Base-by-base conservation (phyloP, 1,140 invertebrate species). In the Microplitis mediator region DNA sequence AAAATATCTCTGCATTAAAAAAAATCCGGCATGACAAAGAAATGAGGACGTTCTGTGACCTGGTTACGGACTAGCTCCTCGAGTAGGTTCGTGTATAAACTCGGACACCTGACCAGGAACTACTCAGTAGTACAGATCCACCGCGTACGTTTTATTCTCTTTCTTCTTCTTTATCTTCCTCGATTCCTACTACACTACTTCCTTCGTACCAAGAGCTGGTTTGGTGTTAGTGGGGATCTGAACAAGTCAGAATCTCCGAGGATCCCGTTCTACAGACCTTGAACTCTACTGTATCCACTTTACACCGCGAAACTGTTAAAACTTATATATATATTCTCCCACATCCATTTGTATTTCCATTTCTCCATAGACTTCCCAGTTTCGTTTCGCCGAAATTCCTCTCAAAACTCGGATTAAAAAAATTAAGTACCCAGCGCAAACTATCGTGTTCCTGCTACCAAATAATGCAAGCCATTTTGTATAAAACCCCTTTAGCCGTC, bases 91-190 rank as follows among this genome's bases (percentile, higher is more conserved):
- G 23, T 51, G 36, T 71, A 73, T 71, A 75, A 75, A 75, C 74
- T 75, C 74, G 74, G 74, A 75, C 74, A 75, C 74, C 74, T 75
- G 74, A 73, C 71, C 74, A 75, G 74, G 74, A 73, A 75, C 74
- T 71, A 54, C 52, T 23, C 23, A 23, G 23, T 23, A 23, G 23
- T 23, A 72, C 58, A 68, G 58, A 52, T 56, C 23, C 60, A 58
- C 67, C 32, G 50, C 56, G 51, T 32, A 56, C 39, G 4, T 62
- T 35, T 23, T 62, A 6, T 62, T 64, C 16, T 34, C 32, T 36
- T 35, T 39, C 62, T 45, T 35, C 35, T 39, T 64, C 62, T 64
- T 64, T 39, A 23, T 23, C 23, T 23, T 23, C 11, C 36, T 31
- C 34, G 4, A 62, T 66, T 35, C 65, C 34, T 23, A 50, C 65